Evolutionary conservation across 2,888 invertebrate species (phyloP).

Genomic region (Parasteatoda lunata): DNA sequence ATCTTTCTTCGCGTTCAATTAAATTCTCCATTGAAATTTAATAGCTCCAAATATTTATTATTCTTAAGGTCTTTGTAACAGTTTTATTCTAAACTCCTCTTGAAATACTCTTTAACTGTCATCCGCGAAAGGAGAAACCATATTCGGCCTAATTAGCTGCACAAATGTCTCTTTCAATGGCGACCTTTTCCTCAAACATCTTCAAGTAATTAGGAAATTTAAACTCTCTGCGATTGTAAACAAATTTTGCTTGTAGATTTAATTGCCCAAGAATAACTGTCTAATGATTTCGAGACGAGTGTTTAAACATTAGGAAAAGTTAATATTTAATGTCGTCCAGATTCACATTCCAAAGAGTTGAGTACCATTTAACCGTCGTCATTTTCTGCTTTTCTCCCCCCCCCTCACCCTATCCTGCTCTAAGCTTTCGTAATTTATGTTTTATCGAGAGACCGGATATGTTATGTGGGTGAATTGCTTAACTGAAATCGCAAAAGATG

Average conservation of each 20-base stretch:
- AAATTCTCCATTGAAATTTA: too few species aligned
- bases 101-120: neutral
- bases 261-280: slow-evolving; percentile 5
- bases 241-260: neutral
- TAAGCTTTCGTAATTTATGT: neutral
- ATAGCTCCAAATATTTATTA: too few species aligned
- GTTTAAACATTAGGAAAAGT: slow-evolving; percentile 2
- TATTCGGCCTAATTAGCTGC: neutral
- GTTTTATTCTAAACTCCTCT: neutral
- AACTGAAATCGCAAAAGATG: neutral
- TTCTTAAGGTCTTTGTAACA: neutral
- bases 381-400: neutral
- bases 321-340: slow-evolving; percentile 2
- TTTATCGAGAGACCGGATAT: neutral
- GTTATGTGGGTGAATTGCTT: neutral
- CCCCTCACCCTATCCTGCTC: neutral
- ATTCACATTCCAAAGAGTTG: neutral
- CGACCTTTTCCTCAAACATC: slow-evolving; percentile 2
- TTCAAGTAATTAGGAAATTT: neutral
- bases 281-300: neutral
- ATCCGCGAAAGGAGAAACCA: neutral
- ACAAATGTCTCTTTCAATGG: neutral
- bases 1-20: too few species aligned
- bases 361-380: neutral
- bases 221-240: neutral